Conservation (phyloP, 2,888 invertebrate genomes). For the Macaria notata region DNA sequence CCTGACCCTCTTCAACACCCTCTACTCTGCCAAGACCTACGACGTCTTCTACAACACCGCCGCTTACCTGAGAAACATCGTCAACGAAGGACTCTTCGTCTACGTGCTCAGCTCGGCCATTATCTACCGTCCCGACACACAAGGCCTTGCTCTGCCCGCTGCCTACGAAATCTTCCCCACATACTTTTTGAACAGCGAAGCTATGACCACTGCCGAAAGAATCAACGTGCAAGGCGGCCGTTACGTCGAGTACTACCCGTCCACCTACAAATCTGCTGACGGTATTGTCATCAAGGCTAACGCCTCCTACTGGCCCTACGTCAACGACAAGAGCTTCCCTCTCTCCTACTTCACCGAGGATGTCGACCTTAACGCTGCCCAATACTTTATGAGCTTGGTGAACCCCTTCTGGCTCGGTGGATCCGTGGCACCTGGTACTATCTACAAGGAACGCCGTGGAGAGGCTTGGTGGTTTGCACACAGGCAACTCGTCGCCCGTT, state of each 20-base stretch:
- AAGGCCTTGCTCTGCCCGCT: constrained; percentile 86
- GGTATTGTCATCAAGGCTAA: constrained; percentile 83
- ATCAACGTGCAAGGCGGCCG: constrained; percentile 71
- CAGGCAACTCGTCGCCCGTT: constrained; percentile 87
- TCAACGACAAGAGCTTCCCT: constrained; percentile 71
- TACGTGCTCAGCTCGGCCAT: constrained; percentile 85
- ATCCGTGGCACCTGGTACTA: constrained; percentile 71
- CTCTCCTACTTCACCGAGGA: constrained; percentile 89
- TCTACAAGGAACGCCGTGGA: constrained; percentile 70
- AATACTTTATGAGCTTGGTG: constrained; percentile 83
- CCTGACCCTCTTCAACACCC: constrained; percentile 84
- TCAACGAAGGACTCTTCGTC: constrained; percentile 87
- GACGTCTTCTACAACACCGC: constrained; percentile 76
- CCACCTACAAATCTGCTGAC: constrained; percentile 63
- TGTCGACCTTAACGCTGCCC: constrained; percentile 84
- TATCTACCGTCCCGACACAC: constrained; percentile 84
- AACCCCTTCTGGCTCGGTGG: constrained; percentile 86
- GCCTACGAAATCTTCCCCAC: constrained; percentile 88
- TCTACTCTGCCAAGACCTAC: constrained; percentile 87
- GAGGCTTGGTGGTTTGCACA: constrained; percentile 83
- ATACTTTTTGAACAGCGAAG: constrained; percentile 85
- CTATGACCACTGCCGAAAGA: constrained; percentile 85
- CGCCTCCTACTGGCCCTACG: constrained; percentile 81
- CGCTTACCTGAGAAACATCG: constrained; percentile 74
- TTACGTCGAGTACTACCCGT: constrained; percentile 53